These are phyloP conservation scores for Lates japonicus DNA, from an alignment of 2,797 vertebrate genomes.

Conservation along the genomic window DNA sequence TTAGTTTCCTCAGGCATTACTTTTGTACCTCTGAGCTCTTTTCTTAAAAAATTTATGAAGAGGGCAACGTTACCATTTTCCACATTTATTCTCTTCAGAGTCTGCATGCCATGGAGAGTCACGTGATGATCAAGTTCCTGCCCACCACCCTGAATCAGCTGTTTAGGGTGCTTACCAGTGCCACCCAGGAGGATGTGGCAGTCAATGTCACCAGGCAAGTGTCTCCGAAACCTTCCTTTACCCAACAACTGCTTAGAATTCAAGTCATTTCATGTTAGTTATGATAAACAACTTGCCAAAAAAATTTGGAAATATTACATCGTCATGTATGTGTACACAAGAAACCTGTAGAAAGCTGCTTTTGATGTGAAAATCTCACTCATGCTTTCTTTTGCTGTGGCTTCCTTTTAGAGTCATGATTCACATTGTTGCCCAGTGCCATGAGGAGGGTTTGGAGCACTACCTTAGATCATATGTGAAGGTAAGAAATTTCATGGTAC, in stretches of 20 bases:
- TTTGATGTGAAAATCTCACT: neutral
- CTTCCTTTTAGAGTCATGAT: constrained; percentile 92
- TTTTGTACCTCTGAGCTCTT: neutral
- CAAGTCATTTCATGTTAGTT: neutral
- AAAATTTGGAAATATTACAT: neutral
- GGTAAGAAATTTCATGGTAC: constrained; percentile 75
- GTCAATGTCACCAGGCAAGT: constrained; percentile 96
- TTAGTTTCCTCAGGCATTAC: constrained; percentile 25
- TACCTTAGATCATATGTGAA: constrained; percentile 97
- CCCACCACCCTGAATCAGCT: constrained; percentile 97
- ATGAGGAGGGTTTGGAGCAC: constrained; percentile 97
- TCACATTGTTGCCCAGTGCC: constrained; percentile 97
- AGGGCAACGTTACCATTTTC: neutral
- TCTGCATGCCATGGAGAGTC: constrained; percentile 97
- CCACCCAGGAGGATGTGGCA: constrained; percentile 94
- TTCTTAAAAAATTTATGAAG: neutral
- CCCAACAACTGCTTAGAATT: neutral
- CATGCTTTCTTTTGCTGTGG: neutral
- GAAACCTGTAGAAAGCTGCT: neutral
- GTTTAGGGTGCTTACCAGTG: constrained; percentile 93
- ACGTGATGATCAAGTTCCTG: constrained; percentile 98
- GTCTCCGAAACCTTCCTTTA: neutral
- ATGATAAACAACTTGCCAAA: neutral
- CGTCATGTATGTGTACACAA: neutral
- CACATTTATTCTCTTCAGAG: constrained; percentile 83